Evolutionary conservation across 2,113 vertebrate species (phyloP).

Genomic region (Oreochromis aureus): DNA sequence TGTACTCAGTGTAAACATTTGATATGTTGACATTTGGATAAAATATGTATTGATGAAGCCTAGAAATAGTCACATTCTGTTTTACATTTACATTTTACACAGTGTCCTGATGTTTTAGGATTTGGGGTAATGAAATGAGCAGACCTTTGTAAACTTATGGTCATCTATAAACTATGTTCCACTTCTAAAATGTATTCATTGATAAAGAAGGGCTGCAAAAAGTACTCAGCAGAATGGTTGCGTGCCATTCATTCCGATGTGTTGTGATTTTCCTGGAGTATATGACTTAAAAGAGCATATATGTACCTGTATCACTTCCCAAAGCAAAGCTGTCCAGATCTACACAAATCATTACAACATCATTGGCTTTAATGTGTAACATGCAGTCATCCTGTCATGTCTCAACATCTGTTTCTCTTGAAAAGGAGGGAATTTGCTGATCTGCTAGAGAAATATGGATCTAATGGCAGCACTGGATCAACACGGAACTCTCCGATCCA

Average conservation of each 20-base stretch:
- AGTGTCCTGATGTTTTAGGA: neutral
- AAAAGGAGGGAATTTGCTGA: slow-evolving; percentile 84
- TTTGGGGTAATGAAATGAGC: neutral
- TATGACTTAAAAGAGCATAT: neutral
- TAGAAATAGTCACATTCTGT: neutral
- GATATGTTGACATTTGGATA: neutral
- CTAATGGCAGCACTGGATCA: slow-evolving; percentile 79
- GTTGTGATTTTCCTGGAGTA: neutral
- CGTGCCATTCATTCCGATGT: neutral
- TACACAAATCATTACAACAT: neutral
- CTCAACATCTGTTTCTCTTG: neutral
- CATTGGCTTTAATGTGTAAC: neutral
- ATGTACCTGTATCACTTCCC: neutral
- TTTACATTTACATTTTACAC: neutral
- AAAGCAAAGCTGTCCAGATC: neutral
- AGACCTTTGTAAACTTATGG: neutral
- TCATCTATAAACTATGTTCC: neutral
- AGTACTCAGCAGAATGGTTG: neutral
- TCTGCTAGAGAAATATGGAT: slow-evolving; percentile 84
- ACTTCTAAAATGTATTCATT: neutral
- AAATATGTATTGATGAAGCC: neutral
- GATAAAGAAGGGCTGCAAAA: neutral
- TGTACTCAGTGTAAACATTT: neutral
- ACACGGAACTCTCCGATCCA: slow-evolving; percentile 80
- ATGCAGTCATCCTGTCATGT: neutral